phyloP scores from a whole-genome alignment of 2,888 invertebrate species.

The Plebejus anna region DNA sequence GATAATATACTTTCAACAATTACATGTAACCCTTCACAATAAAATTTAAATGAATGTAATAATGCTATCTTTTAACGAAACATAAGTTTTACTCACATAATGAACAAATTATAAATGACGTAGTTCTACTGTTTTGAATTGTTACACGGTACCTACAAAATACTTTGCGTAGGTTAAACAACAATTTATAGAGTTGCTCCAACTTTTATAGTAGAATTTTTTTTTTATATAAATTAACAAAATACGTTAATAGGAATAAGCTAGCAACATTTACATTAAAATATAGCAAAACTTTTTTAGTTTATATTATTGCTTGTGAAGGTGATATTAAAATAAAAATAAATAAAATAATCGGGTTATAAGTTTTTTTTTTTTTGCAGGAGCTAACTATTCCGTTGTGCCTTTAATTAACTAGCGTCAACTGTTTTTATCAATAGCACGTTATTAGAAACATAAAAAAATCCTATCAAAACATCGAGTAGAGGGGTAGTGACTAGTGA shows the following conservation, averaged over 20 bases:
- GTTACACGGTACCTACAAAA: not conserved
- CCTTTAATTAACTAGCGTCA: too few relatives aligned
- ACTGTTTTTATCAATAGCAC: too few relatives aligned
- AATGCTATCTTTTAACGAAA: not conserved
- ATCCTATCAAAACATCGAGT: too few relatives aligned
- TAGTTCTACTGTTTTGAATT: conserved; percentile 1
- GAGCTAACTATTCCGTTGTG: too few relatives aligned
- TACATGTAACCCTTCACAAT: not conserved
- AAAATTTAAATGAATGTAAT: not conserved
- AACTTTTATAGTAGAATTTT: not conserved
- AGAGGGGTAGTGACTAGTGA: too few relatives aligned
- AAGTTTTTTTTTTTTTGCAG: too few relatives aligned
- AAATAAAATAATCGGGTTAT: too few relatives aligned
- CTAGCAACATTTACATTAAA: not conserved
- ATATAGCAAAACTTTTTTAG: too few relatives aligned
- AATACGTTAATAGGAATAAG: not conserved
- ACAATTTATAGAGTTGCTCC: conserved; percentile 5
- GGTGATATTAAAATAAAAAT: too few relatives aligned
- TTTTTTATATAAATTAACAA: not conserved
- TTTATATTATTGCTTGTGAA: too few relatives aligned
- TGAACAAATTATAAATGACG: not conserved
- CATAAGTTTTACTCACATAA: conserved; percentile 15
- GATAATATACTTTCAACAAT: not conserved
- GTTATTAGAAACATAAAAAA: too few relatives aligned
- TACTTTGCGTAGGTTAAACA: not conserved